A percentile compares a stretch with the other conserved stretches of the same genome.
phyloP scores from a whole-genome alignment of 2,888 invertebrate species.

The Tenthredo scrophulariae region DNA sequence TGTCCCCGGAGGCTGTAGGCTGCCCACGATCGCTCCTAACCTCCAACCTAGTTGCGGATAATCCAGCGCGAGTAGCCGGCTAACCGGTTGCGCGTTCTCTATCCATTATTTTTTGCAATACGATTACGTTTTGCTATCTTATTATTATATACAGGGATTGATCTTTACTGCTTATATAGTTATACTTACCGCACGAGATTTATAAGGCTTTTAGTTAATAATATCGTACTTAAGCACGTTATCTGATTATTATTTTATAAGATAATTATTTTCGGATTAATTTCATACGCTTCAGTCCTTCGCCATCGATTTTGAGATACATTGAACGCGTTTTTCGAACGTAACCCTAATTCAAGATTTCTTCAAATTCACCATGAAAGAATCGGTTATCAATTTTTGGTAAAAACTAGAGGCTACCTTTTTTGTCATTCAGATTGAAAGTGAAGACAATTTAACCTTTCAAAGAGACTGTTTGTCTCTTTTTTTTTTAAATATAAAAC shows the following conservation, averaged over 20 bases:
- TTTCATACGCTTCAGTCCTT: not conserved
- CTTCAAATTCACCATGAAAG: not conserved
- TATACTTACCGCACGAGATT: conserved; percentile 21
- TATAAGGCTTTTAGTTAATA: not conserved
- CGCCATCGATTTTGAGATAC: not conserved
- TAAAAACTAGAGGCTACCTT: not conserved
- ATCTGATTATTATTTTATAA: not conserved
- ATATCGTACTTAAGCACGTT: not conserved
- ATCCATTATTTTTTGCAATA: not conserved
- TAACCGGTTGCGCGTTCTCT: conserved; percentile 24
- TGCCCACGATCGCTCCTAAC: conserved; percentile 39
- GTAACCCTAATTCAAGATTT: not conserved
- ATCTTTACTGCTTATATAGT: not conserved
- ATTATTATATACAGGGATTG: not conserved
- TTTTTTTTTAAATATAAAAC: too few species aligned
- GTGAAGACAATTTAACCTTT: not conserved
- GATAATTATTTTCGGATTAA: not conserved
- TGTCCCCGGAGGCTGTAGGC: conserved; percentile 35
- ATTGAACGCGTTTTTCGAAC: not conserved
- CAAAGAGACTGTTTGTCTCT: too few species aligned
- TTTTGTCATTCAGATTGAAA: not conserved
- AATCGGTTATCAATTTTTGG: not conserved
- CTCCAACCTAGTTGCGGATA: conserved; percentile 45
- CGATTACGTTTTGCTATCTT: conserved; percentile 3
- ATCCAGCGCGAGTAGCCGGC: conserved; percentile 15